A percentile compares a stretch with the other conserved stretches of the same genome.
Evolutionary conservation across 2,113 vertebrate species (phyloP).

Genomic region (Callipepla californica): DNA sequence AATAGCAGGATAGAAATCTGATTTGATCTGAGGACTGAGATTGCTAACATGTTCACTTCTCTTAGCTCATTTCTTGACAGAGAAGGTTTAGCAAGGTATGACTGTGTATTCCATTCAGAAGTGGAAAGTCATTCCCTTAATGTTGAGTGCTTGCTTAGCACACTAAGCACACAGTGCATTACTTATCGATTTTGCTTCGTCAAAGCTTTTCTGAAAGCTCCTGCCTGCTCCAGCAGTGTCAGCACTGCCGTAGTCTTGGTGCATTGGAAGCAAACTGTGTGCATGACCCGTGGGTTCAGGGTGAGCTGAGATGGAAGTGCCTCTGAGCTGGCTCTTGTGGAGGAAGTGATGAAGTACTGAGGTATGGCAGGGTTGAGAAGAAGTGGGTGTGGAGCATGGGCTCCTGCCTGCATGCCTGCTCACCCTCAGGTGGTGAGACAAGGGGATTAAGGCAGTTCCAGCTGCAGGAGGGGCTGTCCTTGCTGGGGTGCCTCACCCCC

Average conservation of each 20-base stretch:
- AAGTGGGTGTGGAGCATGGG: not conserved
- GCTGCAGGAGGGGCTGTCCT: constrained; percentile 27
- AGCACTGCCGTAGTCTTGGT: rapidly evolving
- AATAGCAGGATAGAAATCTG: not conserved
- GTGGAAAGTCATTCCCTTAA: not conserved
- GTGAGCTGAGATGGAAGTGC: not conserved
- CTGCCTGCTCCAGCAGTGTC: not conserved
- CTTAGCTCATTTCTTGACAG: not conserved
- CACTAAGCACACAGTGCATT: not conserved
- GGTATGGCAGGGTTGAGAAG: not conserved
- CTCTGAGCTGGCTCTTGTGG: not conserved
- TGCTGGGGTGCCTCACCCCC: constrained; percentile 3
- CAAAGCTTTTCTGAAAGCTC: not conserved
- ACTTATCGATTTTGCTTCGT: not conserved
- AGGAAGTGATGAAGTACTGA: constrained; percentile 25
- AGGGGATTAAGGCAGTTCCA: not conserved
- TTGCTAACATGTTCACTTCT: not conserved
- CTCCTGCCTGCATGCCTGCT: not conserved
- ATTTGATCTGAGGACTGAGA: not conserved
- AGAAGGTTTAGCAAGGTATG: rapidly evolving
- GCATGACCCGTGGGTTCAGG: not conserved
- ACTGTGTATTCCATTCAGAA: not conserved
- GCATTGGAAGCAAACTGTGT: not conserved
- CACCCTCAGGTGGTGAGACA: constrained; percentile 33
- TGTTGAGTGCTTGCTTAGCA: not conserved